Base-by-base conservation (phyloP, 2,888 invertebrate genomes). In the Drosophila neutralis region DNA sequence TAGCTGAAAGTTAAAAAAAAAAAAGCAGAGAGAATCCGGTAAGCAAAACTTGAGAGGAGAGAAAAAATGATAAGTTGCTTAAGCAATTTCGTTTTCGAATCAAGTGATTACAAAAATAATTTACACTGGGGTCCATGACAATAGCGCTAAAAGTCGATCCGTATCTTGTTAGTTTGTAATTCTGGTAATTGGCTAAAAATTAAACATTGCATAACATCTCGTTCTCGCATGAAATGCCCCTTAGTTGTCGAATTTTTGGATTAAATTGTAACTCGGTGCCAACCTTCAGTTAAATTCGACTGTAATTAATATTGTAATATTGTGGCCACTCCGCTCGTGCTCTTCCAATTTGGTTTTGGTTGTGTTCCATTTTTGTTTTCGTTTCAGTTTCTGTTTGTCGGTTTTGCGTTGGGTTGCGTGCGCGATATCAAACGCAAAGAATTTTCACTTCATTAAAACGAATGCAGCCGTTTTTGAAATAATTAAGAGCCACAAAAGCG, bases 401-500 rank as follows among this genome's bases (percentile, higher is more conserved):
- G 3, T 51, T 69, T 65, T 75, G 31, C 59, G 65, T 76, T 66
- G 58, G 85, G 78, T 91, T 90, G 91, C 91, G 90, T 91, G 91
- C 78, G 75, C 76, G 90, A 85, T 91, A 91, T 91, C 91, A 87
- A 87, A 80, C 74, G 67, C 69, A 83, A 91, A 79, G 86, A 91
- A 90, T 91, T 91, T 91, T 91, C 91, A 91, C 91, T 90, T 91
- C 91, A 91, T 91, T 91, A 91, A 91, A 91, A 89, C 87, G 84
- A 91, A 90, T 85, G 87, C 88, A 88, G 84, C 76, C 89, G 90
- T 86, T 90, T 90, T 90, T 80, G 79, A 91, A 91, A 83, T 91
- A 90, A 90, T 91, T 90, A 90, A 90, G 89, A 90, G 82, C 79
- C 81, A 87, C 81, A 89, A 85, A 83, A 83, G 80, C 87, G 70